Evolutionary conservation across 2,113 vertebrate genomes (phyloP), one percentile per base, ranked within the genome.

Genomic region (Oryzias celebensis): DNA sequence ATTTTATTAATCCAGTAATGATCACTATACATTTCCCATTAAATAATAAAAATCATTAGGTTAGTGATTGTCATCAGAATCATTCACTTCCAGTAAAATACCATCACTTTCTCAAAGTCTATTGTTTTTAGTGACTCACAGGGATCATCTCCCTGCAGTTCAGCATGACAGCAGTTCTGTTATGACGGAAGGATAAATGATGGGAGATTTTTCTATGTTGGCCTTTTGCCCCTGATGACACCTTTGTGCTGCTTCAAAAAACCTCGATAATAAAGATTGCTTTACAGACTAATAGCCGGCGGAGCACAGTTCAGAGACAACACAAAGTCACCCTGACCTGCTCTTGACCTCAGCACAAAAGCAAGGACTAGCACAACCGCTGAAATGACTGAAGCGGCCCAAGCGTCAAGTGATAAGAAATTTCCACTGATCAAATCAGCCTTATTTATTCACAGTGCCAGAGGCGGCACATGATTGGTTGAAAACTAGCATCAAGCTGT

Each of bases 401-500:
- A 75, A 69, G 78, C 23, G 31, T 75, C 72, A 36, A 36, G 36
- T 80, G 80, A 83, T 86, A 77, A 80, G 75, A 77, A 78, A 72
- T 67, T 67, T 75, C 54, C 48, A 65, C 59, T 68, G 69, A 79
- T 85, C 68, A 83, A 81, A 85, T 79, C 75, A 77, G 54, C 62
- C 65, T 50, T 74, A 75, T 79, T 83, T 83, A 81, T 75, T 74
- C 52, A 16, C 67, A 68, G 75, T 20, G 28, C 70, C 60, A 43
- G 60, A 64, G 68, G 68, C 73, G 22, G 56, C 1, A 17, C 54
- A 20, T 78, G 82, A 88, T 85, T 86, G 82, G 66, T 62, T 78
- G 66, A 70, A 71, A 81, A 75, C 68, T 49, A 59, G 64, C 58
- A 78, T 81, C 80, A 84, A 78, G 79, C 81, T 81, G 64, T 75